Base-by-base conservation (phyloP, 2,113 vertebrate species). In the Anguilla rostrata region DNA sequence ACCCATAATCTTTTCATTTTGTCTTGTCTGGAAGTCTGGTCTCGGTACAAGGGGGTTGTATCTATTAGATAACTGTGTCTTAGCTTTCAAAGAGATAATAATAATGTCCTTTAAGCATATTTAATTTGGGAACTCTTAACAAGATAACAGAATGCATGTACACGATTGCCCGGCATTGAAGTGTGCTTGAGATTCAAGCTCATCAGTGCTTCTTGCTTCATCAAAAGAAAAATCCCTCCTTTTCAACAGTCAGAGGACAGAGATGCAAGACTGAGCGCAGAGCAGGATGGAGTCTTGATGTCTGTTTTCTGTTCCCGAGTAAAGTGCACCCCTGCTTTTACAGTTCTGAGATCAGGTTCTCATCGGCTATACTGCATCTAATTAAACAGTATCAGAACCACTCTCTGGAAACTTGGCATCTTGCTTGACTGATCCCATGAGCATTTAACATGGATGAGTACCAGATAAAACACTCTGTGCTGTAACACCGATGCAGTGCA, bases 121-220 rank as follows among this genome's bases (percentile, higher is more conserved):
- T 80, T 41, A 80, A 41, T 80, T 80, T 80, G 15, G 78, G 78
- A 80, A 80, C 39, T 80, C 78, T 34, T 80, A 80, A 80, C 78
- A 80, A 80, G 78, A 80, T 80, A 80, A 80, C 39, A 41, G 34
- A 18, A 41, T 40, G 78, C 78, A 20, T 80, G 78, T 15, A 29
- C 78, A 41, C 39, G 78, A 80, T 80, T 22, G 39, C 34, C 39
- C 29, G 3, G 39, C 39, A 39, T 41, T 20, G 39, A 78, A 78
- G 78, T 80, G 78, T 41, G 34, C 39, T 80, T 11, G 40, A 40
- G 78, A 80, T 41, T 80, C 39, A 80, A 80, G 78, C 39, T 3
- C 14, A 15, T 41, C 40, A 41, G 16, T 39, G 3, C 12, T 40
- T 41, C 39, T 0, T 16, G 39, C 26, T 78, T 29, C 75, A 2